Evolutionary conservation across 2,113 vertebrate species (phyloP).

Genomic region (Deroptyus accipitrinus): DNA sequence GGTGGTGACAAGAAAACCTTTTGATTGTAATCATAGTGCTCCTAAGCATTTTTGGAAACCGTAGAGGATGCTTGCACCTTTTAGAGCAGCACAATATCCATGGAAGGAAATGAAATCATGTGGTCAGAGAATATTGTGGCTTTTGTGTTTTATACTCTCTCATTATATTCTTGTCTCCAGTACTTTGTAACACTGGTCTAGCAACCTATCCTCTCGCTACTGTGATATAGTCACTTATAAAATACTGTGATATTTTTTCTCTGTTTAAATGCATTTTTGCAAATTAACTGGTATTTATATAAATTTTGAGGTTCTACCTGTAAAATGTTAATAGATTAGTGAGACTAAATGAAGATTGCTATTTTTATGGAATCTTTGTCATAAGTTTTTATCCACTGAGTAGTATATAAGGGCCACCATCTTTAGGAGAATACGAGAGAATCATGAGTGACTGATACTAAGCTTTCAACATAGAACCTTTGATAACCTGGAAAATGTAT

Average conservation of each 20-base stretch:
- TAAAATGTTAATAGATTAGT: neutral
- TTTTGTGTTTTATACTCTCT: neutral
- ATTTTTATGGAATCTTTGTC: neutral
- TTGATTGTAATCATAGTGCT: neutral
- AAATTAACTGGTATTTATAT: neutral
- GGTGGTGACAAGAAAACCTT: neutral
- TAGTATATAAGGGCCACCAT: neutral
- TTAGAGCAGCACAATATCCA: neutral
- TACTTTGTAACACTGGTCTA: neutral
- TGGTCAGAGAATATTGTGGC: neutral
- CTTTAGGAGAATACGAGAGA: neutral
- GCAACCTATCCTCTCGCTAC: neutral
- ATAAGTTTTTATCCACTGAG: neutral
- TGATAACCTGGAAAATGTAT: neutral
- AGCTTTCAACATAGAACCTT: neutral
- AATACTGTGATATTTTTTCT: neutral
- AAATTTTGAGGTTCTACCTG: neutral
- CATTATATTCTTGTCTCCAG: neutral
- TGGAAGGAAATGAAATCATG: neutral
- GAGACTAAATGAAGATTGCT: neutral
- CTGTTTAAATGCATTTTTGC: neutral
- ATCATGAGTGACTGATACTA: neutral
- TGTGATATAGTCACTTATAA: neutral
- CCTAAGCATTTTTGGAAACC: constrained; percentile 1
- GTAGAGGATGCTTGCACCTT: neutral